phyloP scores from a whole-genome alignment of 2,797 vertebrate genomes.

The Sitta carolinensis region DNA sequence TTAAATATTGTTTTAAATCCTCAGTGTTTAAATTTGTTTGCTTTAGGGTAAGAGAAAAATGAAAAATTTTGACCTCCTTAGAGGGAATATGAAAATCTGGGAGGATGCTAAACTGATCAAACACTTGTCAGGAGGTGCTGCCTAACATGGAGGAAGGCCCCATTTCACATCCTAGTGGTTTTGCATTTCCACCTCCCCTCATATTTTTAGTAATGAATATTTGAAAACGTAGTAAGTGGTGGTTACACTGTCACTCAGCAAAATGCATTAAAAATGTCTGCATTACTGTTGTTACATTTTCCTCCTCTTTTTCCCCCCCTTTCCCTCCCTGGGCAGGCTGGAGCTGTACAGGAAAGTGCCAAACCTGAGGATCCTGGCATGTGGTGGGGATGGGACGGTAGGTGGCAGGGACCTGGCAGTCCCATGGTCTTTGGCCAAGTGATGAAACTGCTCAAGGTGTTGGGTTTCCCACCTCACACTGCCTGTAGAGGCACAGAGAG shows the following conservation, averaged over 20 bases:
- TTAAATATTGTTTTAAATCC: neutral
- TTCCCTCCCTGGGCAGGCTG: conserved; percentile 76
- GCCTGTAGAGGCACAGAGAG: neutral
- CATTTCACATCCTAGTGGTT: neutral
- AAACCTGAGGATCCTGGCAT: conserved; percentile 95
- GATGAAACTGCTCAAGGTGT: neutral
- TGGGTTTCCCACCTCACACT: neutral
- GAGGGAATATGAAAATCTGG: neutral
- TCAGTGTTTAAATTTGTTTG: neutral
- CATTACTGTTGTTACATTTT: neutral
- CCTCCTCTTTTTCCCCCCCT: neutral
- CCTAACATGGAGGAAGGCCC: neutral
- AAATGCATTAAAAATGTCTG: neutral
- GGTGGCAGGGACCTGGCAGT: conserved; percentile 7
- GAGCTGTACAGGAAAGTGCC: conserved; percentile 98
- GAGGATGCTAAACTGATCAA: neutral
- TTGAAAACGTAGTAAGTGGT: neutral
- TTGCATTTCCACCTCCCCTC: neutral
- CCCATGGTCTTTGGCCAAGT: rapidly evolving
- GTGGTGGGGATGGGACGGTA: conserved; percentile 96
- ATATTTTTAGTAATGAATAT: neutral
- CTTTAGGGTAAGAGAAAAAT: neutral
- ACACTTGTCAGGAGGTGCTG: neutral
- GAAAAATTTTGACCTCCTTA: neutral
- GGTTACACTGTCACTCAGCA: neutral